phyloP scores from a whole-genome alignment of 2,113 vertebrate genomes.

The Ptychochromis oligacanthus region DNA sequence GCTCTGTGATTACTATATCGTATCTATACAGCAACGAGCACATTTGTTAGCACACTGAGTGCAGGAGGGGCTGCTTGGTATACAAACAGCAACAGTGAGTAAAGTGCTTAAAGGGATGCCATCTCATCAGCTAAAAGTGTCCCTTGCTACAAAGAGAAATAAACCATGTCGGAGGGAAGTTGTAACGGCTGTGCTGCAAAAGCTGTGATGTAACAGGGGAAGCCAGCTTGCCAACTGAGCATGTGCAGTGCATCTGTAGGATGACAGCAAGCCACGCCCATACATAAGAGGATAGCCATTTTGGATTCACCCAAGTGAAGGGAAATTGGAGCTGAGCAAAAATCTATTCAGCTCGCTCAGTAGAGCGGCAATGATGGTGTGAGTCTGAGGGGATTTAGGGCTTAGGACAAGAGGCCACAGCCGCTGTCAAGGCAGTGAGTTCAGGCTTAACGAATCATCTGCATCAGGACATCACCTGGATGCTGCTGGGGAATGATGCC shows the following conservation, averaged over 20 bases:
- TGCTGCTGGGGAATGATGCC: conserved; percentile 2
- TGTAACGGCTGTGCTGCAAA: conserved; percentile 28
- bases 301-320: conserved; percentile 42
- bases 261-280: conserved; percentile 24
- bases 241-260: conserved; percentile 58
- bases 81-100: not conserved
- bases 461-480: conserved; percentile 32
- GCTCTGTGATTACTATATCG: not conserved
- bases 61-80: not conserved
- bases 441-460: conserved; percentile 53
- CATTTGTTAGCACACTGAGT: not conserved
- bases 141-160: not conserved
- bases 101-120: not conserved
- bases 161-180: conserved; percentile 2
- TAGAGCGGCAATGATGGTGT: conserved; percentile 23
- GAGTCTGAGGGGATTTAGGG: conserved; percentile 60
- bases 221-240: conserved; percentile 43
- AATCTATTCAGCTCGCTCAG: conserved; percentile 43
- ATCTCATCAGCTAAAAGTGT: not conserved
- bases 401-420: conserved; percentile 51
- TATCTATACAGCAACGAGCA: not conserved
- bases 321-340: conserved; percentile 23
- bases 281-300: conserved; percentile 21
- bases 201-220: conserved; percentile 61
- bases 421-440: not conserved